Base-by-base conservation (phyloP, 2,888 invertebrate species). In the Synergus itoensis region DNA sequence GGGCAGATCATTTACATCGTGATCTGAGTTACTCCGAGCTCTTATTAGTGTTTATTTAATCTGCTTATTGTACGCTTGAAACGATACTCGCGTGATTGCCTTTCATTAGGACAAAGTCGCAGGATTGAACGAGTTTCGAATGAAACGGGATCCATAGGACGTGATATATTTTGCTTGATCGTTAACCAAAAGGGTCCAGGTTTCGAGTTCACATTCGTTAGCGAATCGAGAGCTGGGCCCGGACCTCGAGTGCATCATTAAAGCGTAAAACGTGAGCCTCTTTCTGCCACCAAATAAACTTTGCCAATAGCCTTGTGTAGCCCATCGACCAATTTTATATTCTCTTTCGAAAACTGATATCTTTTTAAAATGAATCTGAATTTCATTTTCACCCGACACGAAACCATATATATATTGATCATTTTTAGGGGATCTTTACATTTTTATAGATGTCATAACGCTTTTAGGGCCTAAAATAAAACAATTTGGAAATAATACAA, bases 1-100 rank as follows among this genome's bases (percentile, higher is more conserved):
- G 73, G 53, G 73, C 73, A 73, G 53, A 53, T 73, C 73, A 73
- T 53, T 73, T 73, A 73, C 73, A 73, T 73, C 73, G 53, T 69
- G 73, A 73, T 53, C 53, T 11, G 36, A 73, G n/a, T 73, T 73
- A 53, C 73, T 16, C 36, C 73, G n/a, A 73, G 53, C 53, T 53
- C 53, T 53, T 53, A 53, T 73, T 73, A 73, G 73, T 53, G 53
- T 69, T n/a, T 28, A 69, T 69, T 43, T 65, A 65, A 65, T 43
- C 69, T 69, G 69, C 16, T 69, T 45, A 69, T 48, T 69, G 45
- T 48, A 45, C 40, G 11, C 36, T 73, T n/a, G 36, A 28, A 53
- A 73, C n/a, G 73, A 40, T 73, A 73, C 73, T 73, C 40, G 53
- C 73, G 73, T 73, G 73, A 73, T 73, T 73, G 53, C 53, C 73